Evolutionary conservation across 1,140 invertebrate genomes (phyloP), one percentile per base, ranked within the genome.

Genomic region (Drosophila insularis): DNA sequence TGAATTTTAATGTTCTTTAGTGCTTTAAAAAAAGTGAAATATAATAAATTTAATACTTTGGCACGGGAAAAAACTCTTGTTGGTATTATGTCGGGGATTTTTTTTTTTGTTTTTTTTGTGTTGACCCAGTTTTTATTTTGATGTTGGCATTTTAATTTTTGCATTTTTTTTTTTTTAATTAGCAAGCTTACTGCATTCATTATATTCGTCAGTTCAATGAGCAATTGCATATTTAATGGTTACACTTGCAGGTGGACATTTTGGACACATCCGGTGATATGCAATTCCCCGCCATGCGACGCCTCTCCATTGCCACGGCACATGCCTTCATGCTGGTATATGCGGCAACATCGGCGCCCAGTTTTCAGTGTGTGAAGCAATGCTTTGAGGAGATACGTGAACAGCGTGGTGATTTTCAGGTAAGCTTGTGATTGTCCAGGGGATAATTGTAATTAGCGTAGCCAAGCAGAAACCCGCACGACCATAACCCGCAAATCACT

Each of bases 301-400:
- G 96, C 55, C 93, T 98, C 23, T 97, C 96, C 76, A 97, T 98
- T 79, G 96, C 97, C 1, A 98, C 96, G 3, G 97, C 97, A 4
- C 95, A 97, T 91, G 97, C 97, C 7, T 98, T 98, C 90, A 94
- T 98, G 39, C 93, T 98, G 14, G 97, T 98, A 8, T 98, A 98
- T 91, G 95, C 96, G 11, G 94, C 97, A n/a, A 96, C 96, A 17
- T 95, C 95, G 53, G 92, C 93, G 65, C 93, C 94, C 32, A 96
- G 96, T n/a, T 96, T 97, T 85, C 94, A 95, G 62, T 95, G 94
- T 73, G 94, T 97, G 46, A 96, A 97, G 90, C 94, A 95, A 78
- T 96, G 96, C 79, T 96, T 97, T 90, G 95, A 96, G 86, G 96
- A 97, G 92, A 96, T 97, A 43, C 93, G 96, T 72, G 96, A 97